Evolutionary conservation across 2,888 invertebrate genomes (phyloP), one percentile per base, ranked within the genome.

Genomic region (Ptychoptera albimana): DNA sequence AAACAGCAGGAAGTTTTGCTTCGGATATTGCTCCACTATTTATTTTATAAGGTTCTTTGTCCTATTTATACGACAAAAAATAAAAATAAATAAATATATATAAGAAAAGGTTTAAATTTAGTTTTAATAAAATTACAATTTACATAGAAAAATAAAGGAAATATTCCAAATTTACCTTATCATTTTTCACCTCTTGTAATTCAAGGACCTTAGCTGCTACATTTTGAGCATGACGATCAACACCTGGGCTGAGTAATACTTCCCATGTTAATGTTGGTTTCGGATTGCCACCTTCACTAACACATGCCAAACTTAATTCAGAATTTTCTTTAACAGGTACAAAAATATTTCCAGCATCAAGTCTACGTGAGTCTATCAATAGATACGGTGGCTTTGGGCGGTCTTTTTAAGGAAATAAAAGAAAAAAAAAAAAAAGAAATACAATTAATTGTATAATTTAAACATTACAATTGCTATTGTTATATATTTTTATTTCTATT

Each of bases 291-390:
- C 87, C 87, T 64, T 88, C 87, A 48, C 84, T 85, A n/a, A 86
- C 79, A 58, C 89, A 89, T 50, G 82, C 77, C 50, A 89, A 76
- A 48, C 80, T 80, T 32, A 89, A 69, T 57, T 84, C 81, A 30
- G 82, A 80, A 60, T 85, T 85, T 62, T 89, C 88, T 54, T 84
- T 74, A 14, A 88, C 86, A 1, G 88, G 88, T 53, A 87, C 82
- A 71, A 87, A 87, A 50, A 82, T 79, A 67, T 87, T 87, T 50
- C 86, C 85, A 0, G 86, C 82, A 66, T 87, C 87, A 56, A 87
- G 70, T 16, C 86, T 77, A 39, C 85, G 71, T 35, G 86, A 85
- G 64, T 89, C 89, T 62, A 88, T 85, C 58, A 86, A 75, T 55
- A 89, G 71, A 67, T 87, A 89, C 50, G 87, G 85, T 40, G 84